A percentile compares a stretch with the other conserved stretches of the same genome.
These are phyloP conservation scores for Melierax canorus DNA, from an alignment of 2,113 vertebrate species.

Conservation along the genomic window DNA sequence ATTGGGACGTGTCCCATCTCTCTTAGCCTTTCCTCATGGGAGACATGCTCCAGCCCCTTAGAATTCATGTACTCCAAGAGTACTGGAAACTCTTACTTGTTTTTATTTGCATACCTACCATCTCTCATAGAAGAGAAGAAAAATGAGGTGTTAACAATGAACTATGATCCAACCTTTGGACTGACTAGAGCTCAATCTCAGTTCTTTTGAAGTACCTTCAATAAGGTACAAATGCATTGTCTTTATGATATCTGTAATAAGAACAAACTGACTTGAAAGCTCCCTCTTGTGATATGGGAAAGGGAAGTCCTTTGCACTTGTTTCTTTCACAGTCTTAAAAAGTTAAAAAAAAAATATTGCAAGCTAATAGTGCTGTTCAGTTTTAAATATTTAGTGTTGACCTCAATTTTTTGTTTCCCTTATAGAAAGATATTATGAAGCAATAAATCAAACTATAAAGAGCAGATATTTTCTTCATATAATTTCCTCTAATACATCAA, in stretches of 20 bases:
- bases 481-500: conserved; percentile 5
- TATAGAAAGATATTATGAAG: neutral
- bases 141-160: neutral
- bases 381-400: neutral
- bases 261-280: neutral
- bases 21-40: neutral
- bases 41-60: neutral
- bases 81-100: neutral
- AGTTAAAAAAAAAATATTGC: neutral
- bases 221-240: neutral
- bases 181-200: neutral
- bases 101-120: neutral
- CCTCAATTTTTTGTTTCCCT: neutral
- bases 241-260: neutral
- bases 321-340: neutral
- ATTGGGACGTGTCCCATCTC: neutral
- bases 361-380: neutral
- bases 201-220: neutral
- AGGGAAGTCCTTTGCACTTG: neutral
- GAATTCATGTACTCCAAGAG: neutral
- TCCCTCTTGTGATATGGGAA: neutral
- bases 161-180: neutral
- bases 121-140: neutral
- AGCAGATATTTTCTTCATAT: neutral
- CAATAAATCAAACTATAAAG: conserved; percentile 28